Evolutionary conservation across 1,140 invertebrate species (phyloP), one percentile per base, ranked within the genome.

Genomic region (Caenorhabditis remanei): DNA sequence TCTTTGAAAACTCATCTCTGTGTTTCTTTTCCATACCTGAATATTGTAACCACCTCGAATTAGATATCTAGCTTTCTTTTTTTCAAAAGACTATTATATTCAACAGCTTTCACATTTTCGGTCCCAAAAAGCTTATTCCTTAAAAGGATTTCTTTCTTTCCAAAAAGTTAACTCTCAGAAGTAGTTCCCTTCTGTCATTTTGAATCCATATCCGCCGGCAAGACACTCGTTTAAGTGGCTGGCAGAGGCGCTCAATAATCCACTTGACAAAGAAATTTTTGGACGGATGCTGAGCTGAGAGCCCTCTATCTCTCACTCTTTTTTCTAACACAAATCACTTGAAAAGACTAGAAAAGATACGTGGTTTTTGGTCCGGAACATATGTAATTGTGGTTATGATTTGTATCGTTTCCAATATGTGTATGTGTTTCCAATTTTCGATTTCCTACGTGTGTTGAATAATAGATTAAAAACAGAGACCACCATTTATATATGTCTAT

Each of bases 261-360:
- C 71, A 79, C 71, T 79, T 79, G 71, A 79, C 71, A 79, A 79
- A 79, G 71, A 79, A 79, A 79, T 79, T 79, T 79, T 79, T 79
- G 71, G 71, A 79, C 71, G 71, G 71, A 79, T 79, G 71, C 71
- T 48, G 9, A 46, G 43, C 71, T 50, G 71, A 79, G 71, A 79
- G 71, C 71, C 46, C 46, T 50, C 7, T 50, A 13, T 71, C 4
- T 32, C 41, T 4, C 14, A 32, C 32, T 32, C 32, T 32, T 32
- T 40, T 50, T 50, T n/a, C 46, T 79, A 50, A 79, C 71, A 79
- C 71, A 79, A 79, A 79, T 79, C 71, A 79, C 71, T 79, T 50
- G 71, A 79, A 41, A 79, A 50, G 71, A 79, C 71, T 79, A 79
- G 71, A 50, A 32, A 48, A 79, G 71, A 79, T 79, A 79, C 65